Evolutionary conservation across 2,797 vertebrate genomes (phyloP), one percentile per base, ranked within the genome.

Genomic region (Characodon lateralis): DNA sequence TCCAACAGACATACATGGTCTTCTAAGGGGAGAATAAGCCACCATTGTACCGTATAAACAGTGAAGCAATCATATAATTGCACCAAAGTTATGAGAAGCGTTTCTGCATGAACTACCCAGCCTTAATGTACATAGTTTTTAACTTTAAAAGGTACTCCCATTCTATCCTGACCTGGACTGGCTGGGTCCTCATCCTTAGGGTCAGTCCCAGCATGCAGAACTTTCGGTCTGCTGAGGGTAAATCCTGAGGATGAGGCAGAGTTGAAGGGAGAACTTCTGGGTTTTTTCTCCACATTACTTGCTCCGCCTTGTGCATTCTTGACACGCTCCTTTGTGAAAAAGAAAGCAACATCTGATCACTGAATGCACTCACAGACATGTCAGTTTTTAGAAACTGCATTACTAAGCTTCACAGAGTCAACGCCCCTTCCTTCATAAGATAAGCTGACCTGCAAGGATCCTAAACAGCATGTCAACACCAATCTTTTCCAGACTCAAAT

Each of bases 1-100:
- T 99, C 98, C 85, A 99, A 83, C 86, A 99, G 93, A 88, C 98
- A 99, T 78, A 96, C 78, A 0, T 96, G 97, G 53, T 96, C 95
- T 87, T 97, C 97, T 98, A 14, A 55, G 12, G 31, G 50, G 12
- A n/a, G 65, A 26, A 7, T 51, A 22, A 59, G 18, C 50, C 78
- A 46, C 3, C 9, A 28, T 50, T n/a, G 35, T 31, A 72, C 16
- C 53, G 48, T 2, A 35, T 31, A 20, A 16, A 28, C 5, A 63
- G 46, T 48, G 8, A 12, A 68, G 6, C 3, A 39, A 18, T 39
- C 31, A 66, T 10, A 61, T 28, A 61, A 53, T 1, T 55, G 20
- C 53, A 55, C 0, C 53, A 2, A 24, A 24, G 22, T 24, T 22
- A 7, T 22, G 53, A 55, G 24, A 55, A 24, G 53, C 20, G 24